Percentiles rank a stretch among this genome's conserved stretches.
Evolutionary conservation across 1,140 invertebrate genomes (phyloP).

Genomic region (Holcopasites calliopsidis): DNA sequence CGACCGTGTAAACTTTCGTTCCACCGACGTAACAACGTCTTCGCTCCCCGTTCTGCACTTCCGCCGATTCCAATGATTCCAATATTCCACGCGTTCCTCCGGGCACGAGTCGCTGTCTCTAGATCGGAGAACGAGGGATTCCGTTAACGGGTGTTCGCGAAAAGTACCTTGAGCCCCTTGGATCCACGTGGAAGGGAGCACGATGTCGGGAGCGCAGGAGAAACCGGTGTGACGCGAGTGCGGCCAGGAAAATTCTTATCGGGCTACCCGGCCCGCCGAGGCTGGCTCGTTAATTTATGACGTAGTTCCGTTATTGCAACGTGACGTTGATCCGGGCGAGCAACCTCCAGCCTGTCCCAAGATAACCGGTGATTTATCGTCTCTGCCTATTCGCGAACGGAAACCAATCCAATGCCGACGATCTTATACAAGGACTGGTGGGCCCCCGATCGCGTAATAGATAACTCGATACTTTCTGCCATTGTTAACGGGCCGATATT

Average conservation of each 20-base stretch:
- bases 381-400: neutral
- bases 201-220: constrained; percentile 4
- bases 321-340: constrained; percentile 32
- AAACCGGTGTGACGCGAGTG: constrained; percentile 39
- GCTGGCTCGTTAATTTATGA: constrained; percentile 37
- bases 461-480: neutral
- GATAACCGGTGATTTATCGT: constrained; percentile 28
- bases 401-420: neutral
- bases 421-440: neutral
- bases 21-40: constrained; percentile 2
- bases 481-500: neutral
- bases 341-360: neutral
- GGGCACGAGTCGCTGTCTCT: no score
- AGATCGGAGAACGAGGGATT: constrained; percentile 6
- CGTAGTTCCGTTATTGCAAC: constrained; percentile 46
- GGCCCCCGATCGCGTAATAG: no score
- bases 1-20: constrained; percentile 28
- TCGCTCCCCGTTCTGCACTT: constrained; percentile 15
- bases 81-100: neutral
- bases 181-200: constrained; percentile 20
- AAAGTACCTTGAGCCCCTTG: constrained; percentile 35
- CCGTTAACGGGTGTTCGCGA: neutral
- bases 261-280: constrained; percentile 1
- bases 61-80: no score
- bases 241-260: constrained; percentile 34